Percentiles rank a stretch among this genome's conserved stretches.
Evolutionary conservation across 2,113 vertebrate species (phyloP).

Genomic region (Chaenocephalus aceratus): DNA sequence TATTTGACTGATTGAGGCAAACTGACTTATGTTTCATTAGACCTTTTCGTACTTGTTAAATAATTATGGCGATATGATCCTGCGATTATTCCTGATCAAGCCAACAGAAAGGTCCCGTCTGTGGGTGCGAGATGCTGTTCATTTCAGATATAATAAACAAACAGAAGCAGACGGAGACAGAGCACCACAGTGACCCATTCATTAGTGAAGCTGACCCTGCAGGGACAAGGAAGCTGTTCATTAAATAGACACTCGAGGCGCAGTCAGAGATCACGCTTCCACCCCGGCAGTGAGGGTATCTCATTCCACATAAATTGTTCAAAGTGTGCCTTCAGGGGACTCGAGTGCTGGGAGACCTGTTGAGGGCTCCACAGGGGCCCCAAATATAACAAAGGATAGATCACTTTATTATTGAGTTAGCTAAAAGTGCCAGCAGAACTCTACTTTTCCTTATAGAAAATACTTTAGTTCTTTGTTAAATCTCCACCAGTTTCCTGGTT

Average conservation of each 20-base stretch:
- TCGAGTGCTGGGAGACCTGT: neutral
- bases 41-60: neutral
- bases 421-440: constrained; percentile 11
- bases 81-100: constrained; percentile 59
- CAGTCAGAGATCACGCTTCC: constrained; percentile 64
- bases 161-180: constrained; percentile 24
- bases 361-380: neutral
- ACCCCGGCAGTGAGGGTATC: constrained; percentile 37
- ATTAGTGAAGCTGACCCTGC: constrained; percentile 58
- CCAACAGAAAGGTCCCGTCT: constrained; percentile 29
- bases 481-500: constrained; percentile 11
- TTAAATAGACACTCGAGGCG: constrained; percentile 69
- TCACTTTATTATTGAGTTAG: constrained; percentile 14
- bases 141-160: constrained; percentile 60
- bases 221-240: constrained; percentile 63
- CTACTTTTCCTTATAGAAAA: neutral
- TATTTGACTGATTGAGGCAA: constrained; percentile 8
- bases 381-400: constrained; percentile 3
- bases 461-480: neutral
- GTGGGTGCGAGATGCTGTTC: constrained; percentile 8
- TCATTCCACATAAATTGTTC: constrained; percentile 33
- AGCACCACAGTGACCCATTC: constrained; percentile 55
- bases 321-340: constrained; percentile 1
- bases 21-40: neutral
- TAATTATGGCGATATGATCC: constrained; percentile 2